These are phyloP conservation scores for Rhogogaster chlorosoma DNA, from an alignment of 2,888 invertebrate genomes.

Conservation along the genomic window DNA sequence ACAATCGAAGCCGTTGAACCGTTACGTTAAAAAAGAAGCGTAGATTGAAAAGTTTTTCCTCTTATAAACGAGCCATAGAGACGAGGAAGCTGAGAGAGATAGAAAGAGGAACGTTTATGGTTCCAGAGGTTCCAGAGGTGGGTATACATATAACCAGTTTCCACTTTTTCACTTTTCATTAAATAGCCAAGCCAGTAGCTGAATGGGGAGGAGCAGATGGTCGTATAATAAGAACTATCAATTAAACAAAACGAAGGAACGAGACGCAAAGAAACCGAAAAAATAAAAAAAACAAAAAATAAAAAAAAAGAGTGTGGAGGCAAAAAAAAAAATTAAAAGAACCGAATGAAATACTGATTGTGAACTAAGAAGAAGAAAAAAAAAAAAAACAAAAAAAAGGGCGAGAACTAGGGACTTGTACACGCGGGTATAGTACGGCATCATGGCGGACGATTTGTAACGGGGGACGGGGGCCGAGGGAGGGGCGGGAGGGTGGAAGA, in stretches of 20 bases:
- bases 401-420: slow-evolving; percentile 3
- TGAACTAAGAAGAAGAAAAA: neutral
- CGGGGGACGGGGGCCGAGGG: neutral
- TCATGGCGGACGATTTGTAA: slow-evolving; percentile 51
- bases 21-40: slow-evolving; percentile 33
- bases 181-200: slow-evolving; percentile 13
- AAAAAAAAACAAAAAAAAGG: neutral
- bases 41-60: slow-evolving; percentile 45
- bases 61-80: slow-evolving; percentile 17
- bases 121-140: neutral
- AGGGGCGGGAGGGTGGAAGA: neutral
- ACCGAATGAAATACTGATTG: neutral
- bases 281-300: neutral
- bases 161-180: slow-evolving; percentile 41
- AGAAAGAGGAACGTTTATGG: neutral
- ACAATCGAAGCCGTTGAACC: slow-evolving; percentile 38
- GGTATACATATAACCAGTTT: slow-evolving; percentile 34
- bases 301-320: neutral
- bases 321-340: neutral
- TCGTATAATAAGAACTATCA: slow-evolving; percentile 46
- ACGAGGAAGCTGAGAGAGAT: neutral
- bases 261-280: neutral
- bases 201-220: slow-evolving; percentile 33
- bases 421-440: neutral
- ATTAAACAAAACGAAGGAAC: slow-evolving; percentile 23